phyloP scores from a whole-genome alignment of 2,888 invertebrate species.

The Eristalinus sepulchralis region DNA sequence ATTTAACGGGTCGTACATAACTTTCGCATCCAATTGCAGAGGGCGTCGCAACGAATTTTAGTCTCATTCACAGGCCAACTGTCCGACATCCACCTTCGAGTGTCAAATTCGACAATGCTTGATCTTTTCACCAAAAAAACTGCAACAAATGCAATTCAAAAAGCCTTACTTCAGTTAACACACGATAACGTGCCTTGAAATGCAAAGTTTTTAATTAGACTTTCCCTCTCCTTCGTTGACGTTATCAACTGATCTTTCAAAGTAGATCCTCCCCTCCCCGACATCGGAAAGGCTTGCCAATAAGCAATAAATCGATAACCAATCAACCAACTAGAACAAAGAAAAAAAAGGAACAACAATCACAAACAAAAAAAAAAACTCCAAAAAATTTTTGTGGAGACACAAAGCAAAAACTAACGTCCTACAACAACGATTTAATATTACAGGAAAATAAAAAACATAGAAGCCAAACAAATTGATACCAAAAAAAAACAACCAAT shows the following conservation, averaged over 20 bases:
- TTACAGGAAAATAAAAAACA: conserved; percentile 28
- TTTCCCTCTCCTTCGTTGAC: too few relatives aligned
- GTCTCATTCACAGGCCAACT: too few relatives aligned
- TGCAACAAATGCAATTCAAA: too few relatives aligned
- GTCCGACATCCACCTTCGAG: too few relatives aligned
- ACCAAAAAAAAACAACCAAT: not conserved
- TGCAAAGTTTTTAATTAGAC: not conserved
- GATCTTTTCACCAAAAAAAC: too few relatives aligned
- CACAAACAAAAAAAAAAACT: not conserved
- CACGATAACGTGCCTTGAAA: not conserved
- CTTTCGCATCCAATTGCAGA: too few relatives aligned
- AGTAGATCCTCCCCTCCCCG: too few relatives aligned
- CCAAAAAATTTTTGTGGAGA: not conserved
- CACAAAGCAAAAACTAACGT: conserved; percentile 8
- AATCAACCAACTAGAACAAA: not conserved
- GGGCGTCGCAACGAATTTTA: too few relatives aligned
- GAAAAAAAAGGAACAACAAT: not conserved
- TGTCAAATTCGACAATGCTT: too few relatives aligned
- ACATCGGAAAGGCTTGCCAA: not conserved
- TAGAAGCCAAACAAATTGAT: not conserved
- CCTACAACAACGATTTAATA: conserved; percentile 45
- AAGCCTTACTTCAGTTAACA: not conserved
- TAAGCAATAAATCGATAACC: not conserved
- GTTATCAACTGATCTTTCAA: too few relatives aligned
- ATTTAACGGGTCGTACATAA: too few relatives aligned